phyloP scores from a whole-genome alignment of 2,797 vertebrate species.

The Echeneis naucrates region DNA sequence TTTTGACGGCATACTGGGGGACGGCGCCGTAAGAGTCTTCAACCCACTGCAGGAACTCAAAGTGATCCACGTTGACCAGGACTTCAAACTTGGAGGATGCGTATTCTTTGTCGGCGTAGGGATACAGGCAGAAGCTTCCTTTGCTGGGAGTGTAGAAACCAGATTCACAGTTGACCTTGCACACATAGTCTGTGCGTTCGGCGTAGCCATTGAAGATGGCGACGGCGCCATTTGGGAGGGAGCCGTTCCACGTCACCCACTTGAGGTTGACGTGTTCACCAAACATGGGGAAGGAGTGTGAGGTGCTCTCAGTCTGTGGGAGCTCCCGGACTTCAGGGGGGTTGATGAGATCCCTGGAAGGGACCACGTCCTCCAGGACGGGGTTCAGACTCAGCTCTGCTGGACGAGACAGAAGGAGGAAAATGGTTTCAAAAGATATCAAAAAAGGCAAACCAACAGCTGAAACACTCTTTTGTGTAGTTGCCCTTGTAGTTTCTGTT shows the following conservation, averaged over 20 bases:
- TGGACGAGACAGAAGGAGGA: not conserved
- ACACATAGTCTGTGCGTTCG: constrained; percentile 82
- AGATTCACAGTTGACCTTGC: constrained; percentile 83
- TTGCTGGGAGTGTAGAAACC: constrained; percentile 80
- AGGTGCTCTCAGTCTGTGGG: constrained; percentile 1
- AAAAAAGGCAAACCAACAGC: not conserved
- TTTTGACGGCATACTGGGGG: constrained; percentile 72
- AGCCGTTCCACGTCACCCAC: constrained; percentile 78
- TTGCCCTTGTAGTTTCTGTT: too few species aligned
- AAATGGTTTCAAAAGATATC: not conserved
- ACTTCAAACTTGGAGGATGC: constrained; percentile 77
- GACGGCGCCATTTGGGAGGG: constrained; percentile 76
- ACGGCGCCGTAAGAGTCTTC: constrained; percentile 79
- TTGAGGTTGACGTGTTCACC: constrained; percentile 79
- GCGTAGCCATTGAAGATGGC: constrained; percentile 82
- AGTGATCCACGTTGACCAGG: constrained; percentile 82
- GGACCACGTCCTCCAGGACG: constrained; percentile 59
- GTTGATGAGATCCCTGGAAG: constrained; percentile 53
- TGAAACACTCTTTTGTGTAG: too few species aligned
- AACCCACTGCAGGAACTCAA: constrained; percentile 83
- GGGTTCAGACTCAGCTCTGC: constrained; percentile 73
- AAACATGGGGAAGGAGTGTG: constrained; percentile 69
- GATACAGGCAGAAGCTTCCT: constrained; percentile 78
- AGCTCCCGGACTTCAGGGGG: constrained; percentile 29
- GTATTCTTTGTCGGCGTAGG: constrained; percentile 78